Evolutionary conservation across 1,140 invertebrate genomes (phyloP), one percentile per base, ranked within the genome.

Genomic region (Panulirus ornatus): DNA sequence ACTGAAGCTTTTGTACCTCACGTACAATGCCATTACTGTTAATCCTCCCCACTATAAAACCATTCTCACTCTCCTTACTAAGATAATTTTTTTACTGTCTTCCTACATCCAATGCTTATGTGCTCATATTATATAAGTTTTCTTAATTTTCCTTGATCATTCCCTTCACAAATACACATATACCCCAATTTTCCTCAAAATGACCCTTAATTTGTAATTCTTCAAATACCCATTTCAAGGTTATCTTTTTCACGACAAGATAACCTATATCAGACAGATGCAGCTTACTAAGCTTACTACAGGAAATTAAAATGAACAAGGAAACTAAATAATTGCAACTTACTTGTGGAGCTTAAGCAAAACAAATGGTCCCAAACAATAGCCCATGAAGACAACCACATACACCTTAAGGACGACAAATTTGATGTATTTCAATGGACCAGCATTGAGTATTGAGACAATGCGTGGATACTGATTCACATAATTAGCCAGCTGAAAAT

Each of bases 301-400:
- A 22, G 11, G 30, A 38, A 36, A 83, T 36, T 11, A 11, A 40
- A 22, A 84, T n/a, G 38, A 84, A 70, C 11, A 38, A 11, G 11
- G 36, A 30, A 38, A 36, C 30, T 11, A 9, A 63, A 38, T 27
- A n/a, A 16, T 66, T 30, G 6, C 9, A n/a, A 58, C 44, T 63
- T 82, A 97, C 84, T 94, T 95, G 1, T 95, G 91, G 86, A 94
- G 96, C 6, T 96, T 96, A 36, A 98, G 95, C 1, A 97, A 94
- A 40, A 95, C 95, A 93, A 99, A 98, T 0, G 97, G 96, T 8
- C 96, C 94, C 16, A 98, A 94, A 93, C 96, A 96, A 94, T 97
- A 99, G 16, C 97, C 97, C 95, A 98, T 97, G 91, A 97, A 97
- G 19, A 97, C 94, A 16, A 96, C 95, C 0, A 97, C 96, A 92